Evolutionary conservation across 2,113 vertebrate species (phyloP).

Genomic region (Hydrochoerus hydrochaeris): DNA sequence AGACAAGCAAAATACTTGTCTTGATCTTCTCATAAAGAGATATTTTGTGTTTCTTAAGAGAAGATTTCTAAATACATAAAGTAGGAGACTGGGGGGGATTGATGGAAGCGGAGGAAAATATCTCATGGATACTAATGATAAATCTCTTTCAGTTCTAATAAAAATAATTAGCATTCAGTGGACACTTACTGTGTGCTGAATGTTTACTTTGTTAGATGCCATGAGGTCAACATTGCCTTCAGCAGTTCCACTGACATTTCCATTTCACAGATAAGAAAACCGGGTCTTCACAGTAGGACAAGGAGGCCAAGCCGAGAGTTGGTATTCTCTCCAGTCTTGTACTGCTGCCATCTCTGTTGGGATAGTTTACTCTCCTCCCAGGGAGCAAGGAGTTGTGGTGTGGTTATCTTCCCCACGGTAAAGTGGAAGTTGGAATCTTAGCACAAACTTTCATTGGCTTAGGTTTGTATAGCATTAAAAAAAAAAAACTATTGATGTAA

Average conservation of each 20-base stretch:
- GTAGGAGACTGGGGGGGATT: not conserved
- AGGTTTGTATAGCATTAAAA: not conserved
- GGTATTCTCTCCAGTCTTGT: not conserved
- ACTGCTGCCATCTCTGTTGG: not conserved
- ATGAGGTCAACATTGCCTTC: not conserved
- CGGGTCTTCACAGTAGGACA: not conserved
- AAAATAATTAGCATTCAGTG: not conserved
- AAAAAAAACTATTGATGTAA: conserved; percentile 26
- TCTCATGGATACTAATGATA: not conserved
- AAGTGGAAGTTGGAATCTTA: not conserved
- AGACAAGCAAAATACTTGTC: not conserved
- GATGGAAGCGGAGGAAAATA: not conserved
- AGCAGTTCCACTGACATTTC: not conserved
- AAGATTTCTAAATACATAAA: conserved; percentile 25
- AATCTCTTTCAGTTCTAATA: conserved; percentile 2
- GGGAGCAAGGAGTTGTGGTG: not conserved
- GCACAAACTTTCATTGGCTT: not conserved
- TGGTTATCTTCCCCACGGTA: not conserved
- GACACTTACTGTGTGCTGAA: not conserved
- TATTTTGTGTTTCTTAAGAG: not conserved
- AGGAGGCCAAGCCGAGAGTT: not conserved
- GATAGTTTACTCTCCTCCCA: not conserved
- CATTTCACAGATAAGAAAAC: conserved; percentile 18
- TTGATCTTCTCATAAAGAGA: not conserved
- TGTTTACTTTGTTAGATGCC: not conserved